Base-by-base conservation (phyloP, 2,113 vertebrate genomes). In the Mastomys natalensis region DNA sequence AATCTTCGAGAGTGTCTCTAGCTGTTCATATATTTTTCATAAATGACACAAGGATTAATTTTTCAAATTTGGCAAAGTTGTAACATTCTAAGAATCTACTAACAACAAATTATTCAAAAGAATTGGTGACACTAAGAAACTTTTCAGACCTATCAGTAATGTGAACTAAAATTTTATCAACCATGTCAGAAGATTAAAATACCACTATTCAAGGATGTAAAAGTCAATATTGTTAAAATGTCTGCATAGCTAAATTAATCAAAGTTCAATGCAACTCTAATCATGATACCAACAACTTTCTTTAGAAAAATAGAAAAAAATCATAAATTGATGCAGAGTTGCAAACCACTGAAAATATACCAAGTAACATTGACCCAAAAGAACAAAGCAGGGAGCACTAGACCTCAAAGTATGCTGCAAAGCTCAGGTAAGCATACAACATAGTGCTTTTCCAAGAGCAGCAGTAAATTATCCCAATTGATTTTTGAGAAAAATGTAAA, bases 131-230 rank as follows among this genome's bases (percentile, higher is more conserved):
- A 2, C 16, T 66, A 13, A 91, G n/a, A n/a, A n/a, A 58, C 1
- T 64, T 72, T 91, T 74, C 3, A 60, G 85, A 85, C 48, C 7
- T 73, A 91, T 53, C 2, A 78, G n/a, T 77, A 68, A 70, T 43
- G 91, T 89, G 74, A 64, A 55, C 26, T n/a, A 82, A 93, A 84
- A 43, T 88, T 19, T 96, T 8, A 80, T 48, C 26, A 73, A 51
- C 6, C 4, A 85, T 40, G 40, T 17, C 43, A 90, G 34, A 88
- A 45, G 29, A 90, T 45, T 74, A 4, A 74, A 74, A 74, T 26
- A 74, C 4, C 73, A 37, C 5, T 77, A 11, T 11, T 89, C 21
- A 55, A 8, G 13, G 16, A 58, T 77, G 31, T 31, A 48, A 90
- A 43, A 22, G 76, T 48, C 19, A 64, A 26, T 37, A 26, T 64